phyloP scores from a whole-genome alignment of 2,113 vertebrate genomes.

The Cochlearius cochlearius region DNA sequence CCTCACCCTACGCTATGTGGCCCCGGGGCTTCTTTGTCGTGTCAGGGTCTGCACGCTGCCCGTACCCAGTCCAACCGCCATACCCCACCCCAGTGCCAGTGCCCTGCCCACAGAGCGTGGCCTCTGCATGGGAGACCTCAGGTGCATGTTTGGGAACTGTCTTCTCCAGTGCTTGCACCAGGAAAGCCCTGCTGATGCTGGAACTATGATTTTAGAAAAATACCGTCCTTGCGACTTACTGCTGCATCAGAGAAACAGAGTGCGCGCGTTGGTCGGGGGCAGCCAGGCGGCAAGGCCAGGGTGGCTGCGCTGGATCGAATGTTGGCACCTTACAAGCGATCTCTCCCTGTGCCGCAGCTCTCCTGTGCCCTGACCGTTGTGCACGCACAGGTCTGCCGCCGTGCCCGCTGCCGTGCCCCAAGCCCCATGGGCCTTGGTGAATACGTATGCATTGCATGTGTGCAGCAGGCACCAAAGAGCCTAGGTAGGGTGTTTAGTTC shows the following conservation, averaged over 20 bases:
- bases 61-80: neutral
- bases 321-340: accelerated
- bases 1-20: neutral
- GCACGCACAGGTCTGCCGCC: accelerated
- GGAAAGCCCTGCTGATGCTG: neutral
- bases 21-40: too few species aligned
- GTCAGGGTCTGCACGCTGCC: neutral
- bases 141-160: neutral
- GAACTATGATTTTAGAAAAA: neutral
- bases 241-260: neutral
- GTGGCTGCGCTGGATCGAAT: neutral
- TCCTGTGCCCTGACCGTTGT: accelerated
- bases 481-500: neutral
- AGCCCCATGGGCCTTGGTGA: neutral
- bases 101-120: neutral
- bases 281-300: neutral
- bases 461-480: neutral
- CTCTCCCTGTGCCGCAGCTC: neutral
- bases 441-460: accelerated
- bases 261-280: neutral
- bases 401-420: neutral
- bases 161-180: neutral
- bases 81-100: accelerated
- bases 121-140: neutral
- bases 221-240: neutral